Conservation (phyloP, 2,888 invertebrate species). For the Mythimna ferrago region DNA sequence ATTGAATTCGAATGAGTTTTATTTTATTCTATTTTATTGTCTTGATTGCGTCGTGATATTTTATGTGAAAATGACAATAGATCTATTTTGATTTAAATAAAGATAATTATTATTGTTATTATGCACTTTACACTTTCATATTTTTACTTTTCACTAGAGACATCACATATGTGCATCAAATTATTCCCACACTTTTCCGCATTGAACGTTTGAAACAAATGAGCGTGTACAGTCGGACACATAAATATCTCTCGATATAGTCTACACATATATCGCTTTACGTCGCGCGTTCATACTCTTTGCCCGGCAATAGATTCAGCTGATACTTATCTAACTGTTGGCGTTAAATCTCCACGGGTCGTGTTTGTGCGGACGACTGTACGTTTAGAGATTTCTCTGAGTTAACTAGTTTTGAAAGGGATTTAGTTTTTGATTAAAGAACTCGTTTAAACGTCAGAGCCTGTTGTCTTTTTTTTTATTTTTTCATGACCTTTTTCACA, state of each 20-base stretch:
- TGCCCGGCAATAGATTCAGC: constrained; percentile 77
- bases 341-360: constrained; percentile 76
- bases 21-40: too few relatives aligned
- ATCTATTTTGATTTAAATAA: too few relatives aligned
- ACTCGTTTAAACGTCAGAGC: neutral
- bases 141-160: neutral
- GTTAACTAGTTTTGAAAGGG: constrained; percentile 42
- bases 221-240: constrained; percentile 65
- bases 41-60: too few relatives aligned
- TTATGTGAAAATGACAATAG: too few relatives aligned
- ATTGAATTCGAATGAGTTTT: too few relatives aligned
- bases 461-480: neutral
- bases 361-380: constrained; percentile 76
- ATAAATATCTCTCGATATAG: constrained; percentile 69
- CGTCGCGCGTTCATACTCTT: constrained; percentile 75
- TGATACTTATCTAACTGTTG: constrained; percentile 79
- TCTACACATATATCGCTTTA: constrained; percentile 68
- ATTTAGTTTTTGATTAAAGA: constrained; percentile 2
- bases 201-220: constrained; percentile 55
- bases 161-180: neutral
- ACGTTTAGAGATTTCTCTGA: constrained; percentile 63
- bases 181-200: constrained; percentile 51
- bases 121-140: too few relatives aligned
- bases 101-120: too few relatives aligned
- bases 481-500: neutral